Evolutionary conservation across 2,113 vertebrate genomes (phyloP).

Genomic region (Gallinago jamesoni): DNA sequence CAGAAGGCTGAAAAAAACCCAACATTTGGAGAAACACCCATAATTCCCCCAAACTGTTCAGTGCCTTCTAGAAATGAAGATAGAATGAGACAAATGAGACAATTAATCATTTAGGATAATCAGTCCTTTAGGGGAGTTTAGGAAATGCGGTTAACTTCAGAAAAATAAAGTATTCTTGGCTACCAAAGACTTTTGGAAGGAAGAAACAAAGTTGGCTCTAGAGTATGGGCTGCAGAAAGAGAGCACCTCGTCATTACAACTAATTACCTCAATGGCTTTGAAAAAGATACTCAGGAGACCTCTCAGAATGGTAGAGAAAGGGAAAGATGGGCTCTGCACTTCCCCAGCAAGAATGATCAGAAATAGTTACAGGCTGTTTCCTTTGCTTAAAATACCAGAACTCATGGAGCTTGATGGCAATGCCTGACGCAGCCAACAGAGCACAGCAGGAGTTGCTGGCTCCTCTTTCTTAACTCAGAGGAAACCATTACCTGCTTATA

Average conservation of each 20-base stretch:
- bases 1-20: background rate
- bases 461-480: background rate
- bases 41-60: background rate
- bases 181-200: background rate
- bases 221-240: background rate
- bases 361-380: background rate
- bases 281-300: background rate
- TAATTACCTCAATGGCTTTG: accelerated
- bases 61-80: background rate
- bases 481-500: background rate
- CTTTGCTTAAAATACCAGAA: background rate
- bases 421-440: accelerated
- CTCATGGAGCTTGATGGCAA: background rate
- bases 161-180: background rate
- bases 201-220: background rate
- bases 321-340: background rate
- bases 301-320: background rate
- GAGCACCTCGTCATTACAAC: background rate
- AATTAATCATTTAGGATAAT: background rate
- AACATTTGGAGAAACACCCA: background rate
- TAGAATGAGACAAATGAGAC: background rate
- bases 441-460: background rate
- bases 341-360: background rate
- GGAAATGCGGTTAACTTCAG: background rate
- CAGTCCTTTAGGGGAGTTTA: background rate